A percentile compares a stretch with the other conserved stretches of the same genome.
Conservation (phyloP, 2,888 invertebrate species). For the Mystacides longicornis region DNA sequence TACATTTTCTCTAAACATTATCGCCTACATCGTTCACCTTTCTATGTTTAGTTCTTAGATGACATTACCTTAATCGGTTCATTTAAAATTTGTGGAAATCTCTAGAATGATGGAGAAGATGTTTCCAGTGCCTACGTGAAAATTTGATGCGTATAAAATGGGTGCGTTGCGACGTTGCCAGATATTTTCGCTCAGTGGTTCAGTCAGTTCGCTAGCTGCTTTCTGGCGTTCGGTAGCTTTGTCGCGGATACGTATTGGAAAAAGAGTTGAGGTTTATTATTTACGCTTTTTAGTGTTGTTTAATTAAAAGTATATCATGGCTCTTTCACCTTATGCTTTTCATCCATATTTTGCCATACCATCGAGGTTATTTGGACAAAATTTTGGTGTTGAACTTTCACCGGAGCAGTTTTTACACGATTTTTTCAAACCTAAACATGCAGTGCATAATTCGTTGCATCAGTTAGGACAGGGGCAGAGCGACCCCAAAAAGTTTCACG, state of each 20-base stretch:
- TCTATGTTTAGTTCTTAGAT: no score
- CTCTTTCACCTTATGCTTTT: not conserved
- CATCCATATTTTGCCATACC: not conserved
- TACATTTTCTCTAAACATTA: no score
- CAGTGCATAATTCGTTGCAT: not conserved
- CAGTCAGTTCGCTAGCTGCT: not conserved
- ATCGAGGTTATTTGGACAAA: constrained; percentile 2
- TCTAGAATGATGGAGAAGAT: no score
- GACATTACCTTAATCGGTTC: no score
- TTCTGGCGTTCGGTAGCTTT: not conserved
- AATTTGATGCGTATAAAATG: no score
- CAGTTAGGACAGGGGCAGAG: not conserved
- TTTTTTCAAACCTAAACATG: constrained; percentile 2
- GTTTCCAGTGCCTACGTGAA: no score
- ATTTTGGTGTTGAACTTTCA: constrained; percentile 7
- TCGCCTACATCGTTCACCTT: no score
- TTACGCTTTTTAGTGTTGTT: no score
- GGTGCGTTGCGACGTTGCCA: not conserved
- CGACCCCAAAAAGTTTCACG: constrained; percentile 58
- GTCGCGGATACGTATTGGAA: not conserved
- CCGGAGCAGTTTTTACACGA: constrained; percentile 6
- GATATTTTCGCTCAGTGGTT: not conserved
- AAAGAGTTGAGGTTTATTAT: no score
- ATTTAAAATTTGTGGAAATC: no score
- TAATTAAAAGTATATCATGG: not conserved